Evolutionary conservation across 2,888 invertebrate genomes (phyloP).

Genomic region (Morpho achilles): DNA sequence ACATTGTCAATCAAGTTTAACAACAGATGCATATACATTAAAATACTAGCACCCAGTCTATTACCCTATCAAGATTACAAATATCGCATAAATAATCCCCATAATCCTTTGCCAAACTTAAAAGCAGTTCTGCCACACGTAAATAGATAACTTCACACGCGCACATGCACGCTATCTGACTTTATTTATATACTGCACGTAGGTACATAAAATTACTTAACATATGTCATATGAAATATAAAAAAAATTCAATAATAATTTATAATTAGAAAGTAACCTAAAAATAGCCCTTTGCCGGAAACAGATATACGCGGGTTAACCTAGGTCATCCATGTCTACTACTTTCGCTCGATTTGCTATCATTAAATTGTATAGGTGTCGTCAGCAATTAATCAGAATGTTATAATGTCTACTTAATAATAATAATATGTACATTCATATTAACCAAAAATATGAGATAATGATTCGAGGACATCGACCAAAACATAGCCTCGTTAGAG

Average conservation of each 20-base stretch:
- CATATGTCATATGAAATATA: slow-evolving; percentile 34
- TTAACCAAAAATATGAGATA: slow-evolving; percentile 32
- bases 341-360: slow-evolving; percentile 59
- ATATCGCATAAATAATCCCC: slow-evolving; percentile 39
- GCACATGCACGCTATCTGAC: slow-evolving; percentile 34
- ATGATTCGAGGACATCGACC: slow-evolving; percentile 39
- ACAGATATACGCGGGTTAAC: slow-evolving; percentile 58
- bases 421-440: slow-evolving; percentile 16
- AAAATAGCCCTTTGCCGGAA: slow-evolving; percentile 54
- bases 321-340: slow-evolving; percentile 62
- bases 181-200: slow-evolving; percentile 27
- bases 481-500: slow-evolving; percentile 61
- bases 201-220: slow-evolving; percentile 31
- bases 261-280: slow-evolving; percentile 59
- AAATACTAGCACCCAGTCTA: slow-evolving; percentile 37
- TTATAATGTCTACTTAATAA: slow-evolving; percentile 30
- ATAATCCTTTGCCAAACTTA: slow-evolving; percentile 26
- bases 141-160: slow-evolving; percentile 39
- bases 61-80: slow-evolving; percentile 38
- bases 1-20: slow-evolving; percentile 47
- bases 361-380: slow-evolving; percentile 45
- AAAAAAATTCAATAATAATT: slow-evolving; percentile 33
- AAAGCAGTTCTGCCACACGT: slow-evolving; percentile 39
- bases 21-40: slow-evolving; percentile 51
- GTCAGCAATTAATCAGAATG: slow-evolving; percentile 44